These are phyloP conservation scores for Leontocebus nigricollis DNA, from an alignment of 2,797 vertebrate genomes.

Conservation along the genomic window DNA sequence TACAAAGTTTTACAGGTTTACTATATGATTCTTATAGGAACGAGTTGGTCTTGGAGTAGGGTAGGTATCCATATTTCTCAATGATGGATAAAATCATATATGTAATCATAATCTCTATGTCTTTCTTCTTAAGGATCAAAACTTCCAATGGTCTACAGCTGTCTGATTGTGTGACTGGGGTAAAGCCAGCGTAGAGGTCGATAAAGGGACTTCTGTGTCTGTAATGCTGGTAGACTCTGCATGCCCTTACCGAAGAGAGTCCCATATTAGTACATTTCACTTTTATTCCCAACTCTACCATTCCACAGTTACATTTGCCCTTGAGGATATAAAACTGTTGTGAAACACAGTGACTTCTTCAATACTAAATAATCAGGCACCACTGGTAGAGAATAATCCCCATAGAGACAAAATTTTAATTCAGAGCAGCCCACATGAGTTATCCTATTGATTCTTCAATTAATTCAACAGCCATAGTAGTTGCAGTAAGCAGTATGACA, in stretches of 20 bases:
- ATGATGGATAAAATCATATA: neutral
- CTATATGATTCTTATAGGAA: neutral
- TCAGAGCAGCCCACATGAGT: neutral
- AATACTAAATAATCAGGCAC: neutral
- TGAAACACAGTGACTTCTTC: neutral
- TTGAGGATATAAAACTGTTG: neutral
- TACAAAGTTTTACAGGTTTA: neutral
- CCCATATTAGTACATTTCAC: neutral
- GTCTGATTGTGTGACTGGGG: neutral
- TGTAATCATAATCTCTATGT: neutral
- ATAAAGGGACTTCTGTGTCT: neutral
- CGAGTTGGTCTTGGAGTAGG: neutral
- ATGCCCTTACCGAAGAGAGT: neutral
- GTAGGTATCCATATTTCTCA: neutral
- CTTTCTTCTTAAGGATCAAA: neutral
- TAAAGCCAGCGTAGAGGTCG: neutral
- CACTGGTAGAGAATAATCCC: neutral
- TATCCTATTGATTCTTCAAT: conserved; percentile 42
- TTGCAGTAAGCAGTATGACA: neutral
- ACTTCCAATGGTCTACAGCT: neutral
- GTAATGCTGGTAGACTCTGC: neutral
- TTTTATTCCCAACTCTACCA: neutral
- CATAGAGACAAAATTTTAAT: neutral
- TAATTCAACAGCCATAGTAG: conserved; percentile 51
- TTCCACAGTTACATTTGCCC: neutral